A percentile compares a stretch with the other conserved stretches of the same genome.
phyloP scores from a whole-genome alignment of 1,140 invertebrate species.

The Dendrolimus kikuchii region DNA sequence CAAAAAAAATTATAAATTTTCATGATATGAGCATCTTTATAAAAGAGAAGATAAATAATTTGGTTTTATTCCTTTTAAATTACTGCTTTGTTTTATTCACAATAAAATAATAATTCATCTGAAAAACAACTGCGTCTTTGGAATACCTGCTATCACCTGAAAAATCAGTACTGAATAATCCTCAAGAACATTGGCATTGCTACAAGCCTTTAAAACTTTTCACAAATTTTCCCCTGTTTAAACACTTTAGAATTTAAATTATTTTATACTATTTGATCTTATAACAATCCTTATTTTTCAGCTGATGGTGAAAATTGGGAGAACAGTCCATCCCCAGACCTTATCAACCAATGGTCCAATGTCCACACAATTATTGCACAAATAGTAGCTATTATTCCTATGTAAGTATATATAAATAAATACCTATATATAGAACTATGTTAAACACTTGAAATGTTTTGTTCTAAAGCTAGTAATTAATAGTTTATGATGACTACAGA shows the following conservation, averaged over 20 bases:
- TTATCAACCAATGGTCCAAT: conserved; percentile 51
- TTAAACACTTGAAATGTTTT: background rate
- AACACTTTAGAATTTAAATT: no score
- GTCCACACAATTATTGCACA: conserved; percentile 62
- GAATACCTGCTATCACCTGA: no score
- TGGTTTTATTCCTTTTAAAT: no score
- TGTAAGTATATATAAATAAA: conserved; percentile 48
- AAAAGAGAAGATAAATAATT: no score
- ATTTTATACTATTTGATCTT: conserved; percentile 11
- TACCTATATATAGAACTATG: background rate
- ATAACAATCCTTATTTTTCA: conserved; percentile 23
- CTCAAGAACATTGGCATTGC: no score
- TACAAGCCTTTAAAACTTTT: no score
- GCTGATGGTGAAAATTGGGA: conserved; percentile 57
- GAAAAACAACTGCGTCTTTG: no score
- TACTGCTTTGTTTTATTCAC: no score
- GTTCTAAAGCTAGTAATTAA: background rate
- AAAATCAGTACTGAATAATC: no score
- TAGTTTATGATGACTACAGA: background rate
- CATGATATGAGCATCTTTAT: no score
- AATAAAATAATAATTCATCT: no score
- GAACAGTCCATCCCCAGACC: conserved; percentile 38
- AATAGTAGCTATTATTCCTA: conserved; percentile 67
- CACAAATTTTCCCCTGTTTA: conserved; percentile 3
- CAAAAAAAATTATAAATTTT: no score